Evolutionary conservation across 2,797 vertebrate species (phyloP), one percentile per base, ranked within the genome.

Genomic region (Schizopygopsis pylzovi): DNA sequence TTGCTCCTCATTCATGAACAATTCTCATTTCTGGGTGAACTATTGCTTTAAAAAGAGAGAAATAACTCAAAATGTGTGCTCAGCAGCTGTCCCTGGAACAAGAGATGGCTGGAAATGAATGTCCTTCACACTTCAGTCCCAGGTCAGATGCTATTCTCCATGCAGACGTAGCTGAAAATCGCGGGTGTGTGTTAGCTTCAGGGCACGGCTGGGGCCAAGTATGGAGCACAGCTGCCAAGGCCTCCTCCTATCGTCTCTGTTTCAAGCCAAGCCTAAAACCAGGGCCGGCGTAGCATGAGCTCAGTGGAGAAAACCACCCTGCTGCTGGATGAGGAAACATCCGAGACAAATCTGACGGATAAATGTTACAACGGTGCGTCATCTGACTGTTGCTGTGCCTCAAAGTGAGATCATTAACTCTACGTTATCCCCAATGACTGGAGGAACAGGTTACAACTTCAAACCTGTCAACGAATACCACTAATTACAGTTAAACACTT

Each of bases 281-380:
- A 75, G 39, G 39, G 5, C 43, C 22, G 68, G 18, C 49, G 70
- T 2, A 11, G 52, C 33, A 28, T 81, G 79, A 81, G 59, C 72
- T 59, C 79, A 54, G 67, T 25, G 41, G 65, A 11, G 47, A 37
- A 61, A 54, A 39, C 41, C 78, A 25, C 49, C 10, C n/a, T 18
- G 83, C 85, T 82, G 6, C 61, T 71, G 61, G 72, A 85, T 67
- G 39, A 41, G 37, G 83, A 85, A 86, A 89, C 33, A 85, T 80
- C 85, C 61, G 43, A 41, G 37, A 28, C 13, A 37, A 61, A 63
- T 37, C 45, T 28, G 41, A 20, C 0, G 3, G 20, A 45, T n/a
- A 39, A 68, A n/a, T n/a, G 25, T 67, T 59, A 79, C 37, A 78
- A 61, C 11, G 37, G 56, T 59, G 52, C n/a, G 15, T 43, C 54